A percentile compares a stretch with the other conserved stretches of the same genome.
These are phyloP conservation scores for Heterodera carotae DNA, from an alignment of 1,140 invertebrate genomes.

Conservation along the genomic window DNA sequence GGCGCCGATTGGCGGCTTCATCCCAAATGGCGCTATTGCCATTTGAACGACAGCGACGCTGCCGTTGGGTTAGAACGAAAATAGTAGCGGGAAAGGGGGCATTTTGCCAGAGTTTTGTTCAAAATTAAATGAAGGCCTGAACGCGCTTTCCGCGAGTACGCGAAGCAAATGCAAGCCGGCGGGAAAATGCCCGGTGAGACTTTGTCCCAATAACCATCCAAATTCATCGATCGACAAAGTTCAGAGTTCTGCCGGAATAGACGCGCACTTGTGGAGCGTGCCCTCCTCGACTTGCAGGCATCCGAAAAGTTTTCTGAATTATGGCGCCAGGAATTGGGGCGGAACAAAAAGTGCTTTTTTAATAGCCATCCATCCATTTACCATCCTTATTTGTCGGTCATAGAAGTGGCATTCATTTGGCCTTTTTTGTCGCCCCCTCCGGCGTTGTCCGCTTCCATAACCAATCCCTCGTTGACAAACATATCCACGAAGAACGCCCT, in stretches of 20 bases:
- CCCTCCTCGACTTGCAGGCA: slow-evolving; percentile 59
- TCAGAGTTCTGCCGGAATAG: slow-evolving; percentile 50
- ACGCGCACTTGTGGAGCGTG: slow-evolving; percentile 55
- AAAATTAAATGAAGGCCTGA: slow-evolving; percentile 39
- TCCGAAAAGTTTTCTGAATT: slow-evolving; percentile 45
- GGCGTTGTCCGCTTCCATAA: slow-evolving; percentile 63
- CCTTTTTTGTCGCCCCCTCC: slow-evolving; percentile 62
- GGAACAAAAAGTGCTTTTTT: slow-evolving; percentile 39
- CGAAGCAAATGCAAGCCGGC: slow-evolving; percentile 54
- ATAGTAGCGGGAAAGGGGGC: background rate
- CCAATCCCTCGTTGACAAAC: slow-evolving; percentile 55
- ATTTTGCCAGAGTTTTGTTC: background rate
- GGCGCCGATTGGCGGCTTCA: slow-evolving; percentile 60
- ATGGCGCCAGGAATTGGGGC: slow-evolving; percentile 54
- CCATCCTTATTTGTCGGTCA: slow-evolving; percentile 14
- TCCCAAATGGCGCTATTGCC: slow-evolving; percentile 65
- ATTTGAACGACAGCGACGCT: slow-evolving; percentile 63
- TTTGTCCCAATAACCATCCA: background rate
- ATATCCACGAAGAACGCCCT: slow-evolving; percentile 52
- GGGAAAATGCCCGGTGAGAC: slow-evolving; percentile 49
- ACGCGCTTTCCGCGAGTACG: slow-evolving; percentile 59
- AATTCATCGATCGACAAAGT: background rate
- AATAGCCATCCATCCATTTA: background rate
- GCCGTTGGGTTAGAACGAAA: background rate
- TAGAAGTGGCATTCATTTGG: slow-evolving; percentile 59